A percentile compares a stretch with the other conserved stretches of the same genome.
Conservation (phyloP, 1,140 invertebrate genomes). For the Magallana ariakensis region DNA sequence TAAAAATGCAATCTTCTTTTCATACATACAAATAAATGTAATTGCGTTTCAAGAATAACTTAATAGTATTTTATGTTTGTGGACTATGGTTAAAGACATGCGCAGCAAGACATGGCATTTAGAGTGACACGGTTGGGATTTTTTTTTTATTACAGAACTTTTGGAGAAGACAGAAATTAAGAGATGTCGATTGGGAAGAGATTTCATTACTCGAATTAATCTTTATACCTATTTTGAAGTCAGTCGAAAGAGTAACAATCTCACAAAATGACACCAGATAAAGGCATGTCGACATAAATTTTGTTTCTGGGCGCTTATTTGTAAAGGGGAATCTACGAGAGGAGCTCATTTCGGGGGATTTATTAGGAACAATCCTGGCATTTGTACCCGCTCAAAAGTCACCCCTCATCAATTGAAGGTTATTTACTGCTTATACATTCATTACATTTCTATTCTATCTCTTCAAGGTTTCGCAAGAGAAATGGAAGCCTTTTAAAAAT, state of each 20-base stretch:
- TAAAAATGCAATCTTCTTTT: background rate
- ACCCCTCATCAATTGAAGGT: background rate
- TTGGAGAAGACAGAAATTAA: too few relatives aligned
- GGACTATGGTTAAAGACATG: background rate
- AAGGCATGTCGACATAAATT: conserved; percentile 11
- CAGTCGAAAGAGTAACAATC: conserved; percentile 14
- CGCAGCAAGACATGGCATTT: background rate
- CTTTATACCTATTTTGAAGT: background rate
- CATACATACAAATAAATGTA: background rate
- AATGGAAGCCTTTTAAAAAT: background rate
- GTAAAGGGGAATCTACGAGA: conserved; percentile 3
- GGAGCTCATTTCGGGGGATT: background rate
- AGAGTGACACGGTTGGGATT: background rate
- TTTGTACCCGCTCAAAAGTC: background rate
- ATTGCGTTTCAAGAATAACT: background rate
- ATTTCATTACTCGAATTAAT: background rate
- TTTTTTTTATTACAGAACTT: background rate
- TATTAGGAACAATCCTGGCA: background rate
- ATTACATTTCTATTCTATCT: conserved; percentile 35
- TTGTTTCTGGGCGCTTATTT: background rate
- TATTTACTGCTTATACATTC: conserved; percentile 29
- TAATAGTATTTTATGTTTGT: conserved; percentile 18
- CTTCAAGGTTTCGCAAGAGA: background rate
- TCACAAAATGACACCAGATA: conserved; percentile 1
- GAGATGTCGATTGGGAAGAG: background rate